phyloP scores from a whole-genome alignment of 2,113 vertebrate genomes.

The Naja naja region DNA sequence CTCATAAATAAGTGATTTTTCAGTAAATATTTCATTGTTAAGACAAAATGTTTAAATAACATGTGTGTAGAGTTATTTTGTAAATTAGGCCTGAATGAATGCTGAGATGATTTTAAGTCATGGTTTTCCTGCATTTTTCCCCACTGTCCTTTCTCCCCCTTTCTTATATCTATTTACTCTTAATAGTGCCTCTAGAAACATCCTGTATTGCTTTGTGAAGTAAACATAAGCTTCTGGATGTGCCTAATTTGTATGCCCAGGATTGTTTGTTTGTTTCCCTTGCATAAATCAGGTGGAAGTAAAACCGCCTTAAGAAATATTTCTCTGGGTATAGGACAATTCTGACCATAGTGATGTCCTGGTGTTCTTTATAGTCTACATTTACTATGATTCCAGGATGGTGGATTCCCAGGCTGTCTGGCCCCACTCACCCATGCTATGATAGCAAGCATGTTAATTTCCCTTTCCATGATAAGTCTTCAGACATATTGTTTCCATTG shows the following conservation, averaged over 20 bases:
- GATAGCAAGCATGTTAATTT: background rate
- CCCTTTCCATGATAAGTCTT: background rate
- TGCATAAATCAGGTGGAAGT: background rate
- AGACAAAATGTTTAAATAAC: background rate
- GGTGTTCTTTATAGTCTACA: background rate
- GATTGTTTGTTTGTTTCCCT: background rate
- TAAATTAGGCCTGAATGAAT: background rate
- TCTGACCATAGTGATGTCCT: background rate
- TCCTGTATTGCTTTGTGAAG: background rate
- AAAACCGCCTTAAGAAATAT: background rate
- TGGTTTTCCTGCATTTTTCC: background rate
- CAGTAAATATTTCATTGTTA: background rate
- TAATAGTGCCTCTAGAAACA: background rate
- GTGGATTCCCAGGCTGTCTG: background rate
- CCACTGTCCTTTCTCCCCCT: background rate
- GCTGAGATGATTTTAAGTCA: background rate
- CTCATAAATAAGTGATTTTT: background rate
- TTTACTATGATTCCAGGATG: background rate
- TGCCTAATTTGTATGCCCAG: background rate
- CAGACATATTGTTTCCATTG: background rate
- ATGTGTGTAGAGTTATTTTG: background rate
- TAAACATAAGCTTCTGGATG: background rate
- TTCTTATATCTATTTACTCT: background rate
- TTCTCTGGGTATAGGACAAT: background rate
- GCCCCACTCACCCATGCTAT: background rate